Evolutionary conservation across 2,888 invertebrate genomes (phyloP), one percentile per base, ranked within the genome.

Genomic region (Amphipoea oculea): DNA sequence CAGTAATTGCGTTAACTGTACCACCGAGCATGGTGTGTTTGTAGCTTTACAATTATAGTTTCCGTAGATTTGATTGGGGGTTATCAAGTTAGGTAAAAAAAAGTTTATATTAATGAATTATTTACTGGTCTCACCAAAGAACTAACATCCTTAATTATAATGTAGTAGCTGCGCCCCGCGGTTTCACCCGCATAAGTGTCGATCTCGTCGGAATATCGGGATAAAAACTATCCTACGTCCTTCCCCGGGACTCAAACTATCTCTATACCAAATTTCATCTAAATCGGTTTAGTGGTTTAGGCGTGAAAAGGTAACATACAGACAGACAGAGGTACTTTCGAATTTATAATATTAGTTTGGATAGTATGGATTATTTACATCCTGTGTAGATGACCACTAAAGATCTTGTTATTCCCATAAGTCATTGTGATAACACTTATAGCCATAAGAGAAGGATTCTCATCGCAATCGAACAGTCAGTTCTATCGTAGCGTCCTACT

Each of bases 1-100:
- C 57, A 65, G 57, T 75, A 75, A 84, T 81, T 84, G 36, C 45
- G 48, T 84, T 68, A 71, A 65, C 63, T 36, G 45, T 60, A 45
- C 36, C 70, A 54, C 9, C 20, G 29, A 69, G 36, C 45, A 29
- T 48, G 40, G 40, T 7, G 51, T 57, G 45, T 74, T 71, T 23
- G 42, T 29, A 40, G 40, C 23, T 72, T 42, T 29, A n/a, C 7
- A 65, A 54, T 82, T 62, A 42, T 54, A 60, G 65, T 65, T 40
- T 23, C 14, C 20, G 17, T 36, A 6, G 20, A 29, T 63, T 68
- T 62, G 4, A 57, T 20, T 73, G 54, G 65, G 7, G 7, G 20
- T 14, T 69, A 12, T 54, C 12, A 51, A 51, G 29, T 29, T 29
- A 12, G 20, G 7, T 20, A 51, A 69, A 69, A 42, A 36, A 36